Percentiles rank a stretch among this genome's conserved stretches.
These are phyloP conservation scores for Hippoglossus hippoglossus DNA, from an alignment of 2,797 vertebrate genomes.

Conservation along the genomic window DNA sequence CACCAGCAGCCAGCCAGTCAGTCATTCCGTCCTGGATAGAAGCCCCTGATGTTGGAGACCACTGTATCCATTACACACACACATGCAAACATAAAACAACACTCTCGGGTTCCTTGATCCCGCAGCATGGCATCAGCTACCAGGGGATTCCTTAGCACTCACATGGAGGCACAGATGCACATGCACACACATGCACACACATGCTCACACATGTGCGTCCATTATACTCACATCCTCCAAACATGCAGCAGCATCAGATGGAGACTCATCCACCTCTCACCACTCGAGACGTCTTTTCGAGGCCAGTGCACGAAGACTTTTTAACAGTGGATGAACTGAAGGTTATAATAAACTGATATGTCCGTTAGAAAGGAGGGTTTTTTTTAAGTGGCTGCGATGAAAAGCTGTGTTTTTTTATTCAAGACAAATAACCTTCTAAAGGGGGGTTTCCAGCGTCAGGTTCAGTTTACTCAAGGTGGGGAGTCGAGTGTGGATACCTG, in stretches of 20 bases:
- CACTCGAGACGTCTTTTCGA: constrained; percentile 32
- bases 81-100: constrained; percentile 5
- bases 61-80: constrained; percentile 62
- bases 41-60: constrained; percentile 48
- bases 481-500: too few species aligned
- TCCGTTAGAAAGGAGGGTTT: constrained; percentile 1
- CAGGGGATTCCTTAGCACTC: constrained; percentile 68
- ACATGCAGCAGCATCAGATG: constrained; percentile 28
- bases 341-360: neutral
- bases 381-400: too few species aligned
- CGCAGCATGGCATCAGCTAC: constrained; percentile 50
- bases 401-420: too few species aligned
- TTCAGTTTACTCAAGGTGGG: too few species aligned
- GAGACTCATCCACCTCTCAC: constrained; percentile 60
- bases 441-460: too few species aligned
- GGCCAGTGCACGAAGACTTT: neutral
- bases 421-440: too few species aligned
- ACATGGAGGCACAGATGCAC: constrained; percentile 33
- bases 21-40: constrained; percentile 45
- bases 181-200: constrained; percentile 39
- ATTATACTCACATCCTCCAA: constrained; percentile 20
- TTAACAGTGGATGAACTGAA: constrained; percentile 28
- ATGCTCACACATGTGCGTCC: constrained; percentile 56
- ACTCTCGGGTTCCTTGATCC: constrained; percentile 34
- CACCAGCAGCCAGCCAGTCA: constrained; percentile 24